Conservation (phyloP, 1,140 invertebrate species). For the Bombus cullumanus region DNA sequence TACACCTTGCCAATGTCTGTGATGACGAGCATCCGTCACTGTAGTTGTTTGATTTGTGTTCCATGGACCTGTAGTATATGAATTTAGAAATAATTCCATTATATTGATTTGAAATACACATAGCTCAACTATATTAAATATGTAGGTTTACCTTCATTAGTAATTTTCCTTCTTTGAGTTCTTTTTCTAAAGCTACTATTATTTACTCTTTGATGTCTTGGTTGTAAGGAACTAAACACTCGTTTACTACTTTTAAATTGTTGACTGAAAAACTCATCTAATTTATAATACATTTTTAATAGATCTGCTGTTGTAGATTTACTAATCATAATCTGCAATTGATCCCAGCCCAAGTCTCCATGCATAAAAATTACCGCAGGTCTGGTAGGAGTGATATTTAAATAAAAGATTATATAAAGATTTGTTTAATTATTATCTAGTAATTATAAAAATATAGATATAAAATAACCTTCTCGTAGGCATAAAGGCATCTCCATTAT, state of each 20-base stretch:
- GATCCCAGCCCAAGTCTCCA: slow-evolving; percentile 96
- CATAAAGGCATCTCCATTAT: slow-evolving; percentile 81
- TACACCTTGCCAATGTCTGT: slow-evolving; percentile 96
- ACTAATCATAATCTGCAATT: slow-evolving; percentile 97
- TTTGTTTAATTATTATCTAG: slow-evolving; percentile 8
- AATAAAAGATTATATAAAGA: not conserved
- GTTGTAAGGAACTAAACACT: slow-evolving; percentile 91
- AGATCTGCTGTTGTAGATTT: slow-evolving; percentile 98
- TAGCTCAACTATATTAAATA: not conserved
- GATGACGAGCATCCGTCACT: slow-evolving; percentile 89
- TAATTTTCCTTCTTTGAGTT: slow-evolving; percentile 76
- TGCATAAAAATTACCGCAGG: slow-evolving; percentile 96
- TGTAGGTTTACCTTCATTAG: slow-evolving; percentile 70
- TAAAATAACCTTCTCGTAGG: slow-evolving; percentile 82
- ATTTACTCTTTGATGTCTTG: slow-evolving; percentile 81
- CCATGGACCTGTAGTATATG: slow-evolving; percentile 69
- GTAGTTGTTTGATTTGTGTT: slow-evolving; percentile 77
- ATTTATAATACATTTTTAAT: slow-evolving; percentile 97
- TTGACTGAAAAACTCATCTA: slow-evolving; percentile 98
- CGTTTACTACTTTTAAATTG: slow-evolving; percentile 97
- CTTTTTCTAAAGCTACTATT: slow-evolving; percentile 83
- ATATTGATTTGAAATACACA: not conserved
- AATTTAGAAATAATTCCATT: slow-evolving; percentile 24
- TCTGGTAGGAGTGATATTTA: slow-evolving; percentile 79
- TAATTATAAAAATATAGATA: not conserved